These are phyloP conservation scores for Philypnodon macrostomus DNA, from an alignment of 2,797 vertebrate genomes.

Conservation along the genomic window DNA sequence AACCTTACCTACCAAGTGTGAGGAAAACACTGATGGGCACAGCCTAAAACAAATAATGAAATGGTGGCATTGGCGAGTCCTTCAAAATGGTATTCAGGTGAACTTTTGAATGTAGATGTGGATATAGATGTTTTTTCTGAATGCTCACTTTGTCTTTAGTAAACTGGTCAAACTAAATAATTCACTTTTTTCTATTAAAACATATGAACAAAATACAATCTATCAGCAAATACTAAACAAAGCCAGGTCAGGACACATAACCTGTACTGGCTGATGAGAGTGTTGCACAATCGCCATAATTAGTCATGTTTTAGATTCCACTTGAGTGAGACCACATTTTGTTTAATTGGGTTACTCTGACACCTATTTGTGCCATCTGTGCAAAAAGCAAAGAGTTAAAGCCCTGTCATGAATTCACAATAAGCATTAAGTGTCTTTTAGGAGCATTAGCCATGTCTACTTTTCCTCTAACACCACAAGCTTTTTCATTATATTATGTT, in stretches of 20 bases:
- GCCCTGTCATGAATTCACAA: slow-evolving; percentile 33
- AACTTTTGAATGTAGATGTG: too few relatives aligned
- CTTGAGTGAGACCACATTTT: slow-evolving; percentile 31
- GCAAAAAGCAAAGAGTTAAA: slow-evolving; percentile 37
- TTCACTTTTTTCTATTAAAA: too few relatives aligned
- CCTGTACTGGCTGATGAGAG: slow-evolving; percentile 21
- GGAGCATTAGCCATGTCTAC: slow-evolving; percentile 17
- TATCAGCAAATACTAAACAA: slow-evolving; percentile 7
- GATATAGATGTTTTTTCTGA: too few relatives aligned
- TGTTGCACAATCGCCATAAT: slow-evolving; percentile 19
- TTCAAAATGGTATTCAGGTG: too few relatives aligned
- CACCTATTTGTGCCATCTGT: slow-evolving; percentile 35
- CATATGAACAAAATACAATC: slow-evolving; percentile 7
- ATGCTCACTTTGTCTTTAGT: too few relatives aligned
- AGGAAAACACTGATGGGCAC: too few relatives aligned
- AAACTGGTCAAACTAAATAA: too few relatives aligned
- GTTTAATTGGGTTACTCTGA: slow-evolving; percentile 37
- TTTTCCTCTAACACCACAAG: too few relatives aligned
- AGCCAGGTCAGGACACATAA: slow-evolving; percentile 3
- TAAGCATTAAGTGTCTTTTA: slow-evolving; percentile 19
- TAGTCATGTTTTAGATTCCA: slow-evolving; percentile 44
- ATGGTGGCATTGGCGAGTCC: too few relatives aligned
- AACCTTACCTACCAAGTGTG: too few relatives aligned
- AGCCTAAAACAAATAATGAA: too few relatives aligned
- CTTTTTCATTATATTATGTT: slow-evolving; percentile 19